Conservation (phyloP, 2,888 invertebrate species). For the Pachydiplax longipennis region DNA sequence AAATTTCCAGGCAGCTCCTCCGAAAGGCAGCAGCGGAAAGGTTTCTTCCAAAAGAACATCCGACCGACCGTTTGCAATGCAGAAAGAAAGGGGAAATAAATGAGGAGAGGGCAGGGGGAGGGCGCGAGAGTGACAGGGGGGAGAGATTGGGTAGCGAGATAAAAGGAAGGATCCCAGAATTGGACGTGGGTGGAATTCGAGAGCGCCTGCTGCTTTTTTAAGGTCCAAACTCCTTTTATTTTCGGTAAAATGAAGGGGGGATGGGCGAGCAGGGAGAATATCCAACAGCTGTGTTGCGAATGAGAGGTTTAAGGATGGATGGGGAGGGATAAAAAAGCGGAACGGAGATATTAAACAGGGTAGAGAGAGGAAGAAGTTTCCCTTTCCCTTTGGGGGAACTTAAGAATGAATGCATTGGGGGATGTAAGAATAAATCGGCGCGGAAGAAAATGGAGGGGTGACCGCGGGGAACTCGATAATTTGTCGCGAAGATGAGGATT, state of each 20-base stretch:
- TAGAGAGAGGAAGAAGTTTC: too few relatives aligned
- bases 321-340: background rate
- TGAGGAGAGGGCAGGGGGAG: background rate
- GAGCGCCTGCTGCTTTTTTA: background rate
- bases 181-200: background rate
- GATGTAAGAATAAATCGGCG: background rate
- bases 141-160: background rate
- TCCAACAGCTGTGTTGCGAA: background rate
- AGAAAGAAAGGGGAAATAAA: background rate
- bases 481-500: too few relatives aligned
- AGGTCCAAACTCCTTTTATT: background rate
- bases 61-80: background rate
- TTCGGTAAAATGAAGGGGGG: background rate
- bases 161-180: background rate
- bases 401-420: background rate
- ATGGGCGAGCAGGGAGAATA: background rate
- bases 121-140: background rate
- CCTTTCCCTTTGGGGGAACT: too few relatives aligned
- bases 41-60: background rate
- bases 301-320: background rate
- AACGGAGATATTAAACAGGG: too few relatives aligned
- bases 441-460: background rate
- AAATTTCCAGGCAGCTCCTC: background rate
- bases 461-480: background rate
- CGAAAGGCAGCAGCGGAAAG: background rate